These are phyloP conservation scores for Caenorhabditis afra DNA, from an alignment of 2,888 invertebrate genomes.

Conservation along the genomic window DNA sequence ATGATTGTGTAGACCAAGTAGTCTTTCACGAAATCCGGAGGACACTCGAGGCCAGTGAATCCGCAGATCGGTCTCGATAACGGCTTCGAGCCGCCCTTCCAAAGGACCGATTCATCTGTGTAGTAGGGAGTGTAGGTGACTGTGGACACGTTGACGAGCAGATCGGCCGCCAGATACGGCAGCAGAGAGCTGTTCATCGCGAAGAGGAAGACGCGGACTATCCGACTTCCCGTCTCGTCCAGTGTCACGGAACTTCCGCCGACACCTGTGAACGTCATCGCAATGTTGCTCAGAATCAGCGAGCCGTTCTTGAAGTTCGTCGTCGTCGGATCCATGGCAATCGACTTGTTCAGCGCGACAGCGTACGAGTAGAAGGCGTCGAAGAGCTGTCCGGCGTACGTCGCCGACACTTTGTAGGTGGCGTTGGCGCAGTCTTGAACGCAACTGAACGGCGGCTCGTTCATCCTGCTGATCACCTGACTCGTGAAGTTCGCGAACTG, in stretches of 20 bases:
- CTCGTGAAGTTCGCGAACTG: conserved; percentile 40
- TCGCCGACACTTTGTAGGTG: conserved; percentile 41
- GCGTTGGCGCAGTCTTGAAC: conserved; percentile 41
- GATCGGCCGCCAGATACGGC: conserved; percentile 33
- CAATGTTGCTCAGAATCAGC: conserved; percentile 30
- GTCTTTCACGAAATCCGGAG: conserved; percentile 61
- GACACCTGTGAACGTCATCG: conserved; percentile 48
- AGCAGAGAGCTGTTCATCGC: conserved; percentile 43
- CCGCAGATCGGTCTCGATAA: conserved; percentile 61
- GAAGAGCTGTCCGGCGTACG: conserved; percentile 54
- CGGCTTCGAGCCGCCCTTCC: conserved; percentile 33
- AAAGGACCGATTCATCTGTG: conserved; percentile 36
- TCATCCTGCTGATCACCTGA: conserved; percentile 38
- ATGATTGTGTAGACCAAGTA: conserved; percentile 64
- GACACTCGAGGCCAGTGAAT: conserved; percentile 60
- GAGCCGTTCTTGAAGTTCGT: conserved; percentile 41
- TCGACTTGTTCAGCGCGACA: conserved; percentile 46
- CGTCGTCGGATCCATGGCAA: conserved; percentile 43
- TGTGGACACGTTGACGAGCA: conserved; percentile 20
- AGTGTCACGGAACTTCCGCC: conserved; percentile 30
- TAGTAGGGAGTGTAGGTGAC: conserved; percentile 32
- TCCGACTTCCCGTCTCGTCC: conserved; percentile 50
- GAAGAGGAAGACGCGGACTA: conserved; percentile 45
- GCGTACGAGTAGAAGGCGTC: conserved; percentile 58
- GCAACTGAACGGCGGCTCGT: conserved; percentile 43